These are phyloP conservation scores for Mallotus villosus DNA, from an alignment of 2,797 vertebrate genomes.

Conservation along the genomic window DNA sequence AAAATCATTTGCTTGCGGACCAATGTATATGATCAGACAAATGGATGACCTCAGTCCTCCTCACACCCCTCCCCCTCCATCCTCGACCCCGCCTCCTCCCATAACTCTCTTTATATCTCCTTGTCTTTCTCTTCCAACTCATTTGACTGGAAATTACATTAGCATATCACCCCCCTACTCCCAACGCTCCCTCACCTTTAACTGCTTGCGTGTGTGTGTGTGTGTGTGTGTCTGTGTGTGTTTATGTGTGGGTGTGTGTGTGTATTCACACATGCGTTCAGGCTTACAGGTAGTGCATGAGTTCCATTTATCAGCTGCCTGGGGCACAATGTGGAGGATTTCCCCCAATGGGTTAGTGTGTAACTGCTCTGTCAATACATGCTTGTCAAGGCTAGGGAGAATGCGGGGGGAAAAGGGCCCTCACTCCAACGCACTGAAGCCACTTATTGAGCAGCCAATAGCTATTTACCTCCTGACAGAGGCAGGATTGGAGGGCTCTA, in stretches of 20 bases:
- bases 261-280: constrained; percentile 53
- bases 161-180: constrained; percentile 42
- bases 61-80: constrained; percentile 28
- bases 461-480: constrained; percentile 88
- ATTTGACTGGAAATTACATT: constrained; percentile 40
- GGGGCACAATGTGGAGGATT: constrained; percentile 81
- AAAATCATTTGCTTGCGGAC: constrained; percentile 23
- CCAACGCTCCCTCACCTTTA: constrained; percentile 31
- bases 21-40: constrained; percentile 19
- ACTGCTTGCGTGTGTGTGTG: constrained; percentile 26
- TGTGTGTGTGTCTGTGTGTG: constrained; percentile 19
- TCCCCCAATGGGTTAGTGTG: constrained; percentile 88
- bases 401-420: constrained; percentile 78
- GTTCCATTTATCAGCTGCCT: constrained; percentile 84
- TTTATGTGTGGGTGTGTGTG: not conserved
- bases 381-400: constrained; percentile 89
- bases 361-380: constrained; percentile 98
- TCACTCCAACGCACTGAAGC: constrained; percentile 87
- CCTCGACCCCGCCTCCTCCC: constrained; percentile 7
- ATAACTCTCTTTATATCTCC: not conserved
- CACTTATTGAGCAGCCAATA: constrained; percentile 99
- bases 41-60: constrained; percentile 13
- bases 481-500: constrained; percentile 65
- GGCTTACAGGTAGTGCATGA: constrained; percentile 78
- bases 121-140: constrained; percentile 23